Conservation (phyloP, 2,113 vertebrate species). For the Psittacara wagleri region DNA sequence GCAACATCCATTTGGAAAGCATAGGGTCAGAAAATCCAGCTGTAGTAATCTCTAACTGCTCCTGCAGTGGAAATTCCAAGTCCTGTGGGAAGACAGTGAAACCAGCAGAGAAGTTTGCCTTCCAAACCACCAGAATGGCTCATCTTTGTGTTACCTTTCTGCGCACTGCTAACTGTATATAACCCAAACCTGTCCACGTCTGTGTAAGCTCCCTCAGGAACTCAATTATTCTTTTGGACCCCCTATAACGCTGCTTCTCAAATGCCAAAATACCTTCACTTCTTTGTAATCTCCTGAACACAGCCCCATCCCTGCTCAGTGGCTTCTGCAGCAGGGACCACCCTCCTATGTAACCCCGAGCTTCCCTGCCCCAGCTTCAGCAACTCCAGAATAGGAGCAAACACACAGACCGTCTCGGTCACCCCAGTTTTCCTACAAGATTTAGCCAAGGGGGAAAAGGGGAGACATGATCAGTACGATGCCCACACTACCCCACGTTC, state of each 20-base stretch:
- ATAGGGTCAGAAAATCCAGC: background rate
- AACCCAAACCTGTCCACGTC: background rate
- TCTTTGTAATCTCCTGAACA: background rate
- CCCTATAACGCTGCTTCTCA: background rate
- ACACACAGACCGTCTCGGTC: background rate
- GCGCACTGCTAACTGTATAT: background rate
- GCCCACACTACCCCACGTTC: fast-evolving
- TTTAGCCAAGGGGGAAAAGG: background rate
- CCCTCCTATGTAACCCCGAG: fast-evolving
- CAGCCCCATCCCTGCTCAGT: background rate
- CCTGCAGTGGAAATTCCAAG: background rate
- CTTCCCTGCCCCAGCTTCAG: background rate
- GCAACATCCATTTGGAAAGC: background rate
- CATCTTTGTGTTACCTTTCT: background rate
- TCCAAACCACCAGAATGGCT: background rate
- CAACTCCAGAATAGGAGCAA: background rate
- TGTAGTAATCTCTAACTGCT: background rate
- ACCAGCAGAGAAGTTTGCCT: background rate
- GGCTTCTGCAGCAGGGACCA: background rate
- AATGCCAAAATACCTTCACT: background rate
- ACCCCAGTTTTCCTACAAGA: background rate
- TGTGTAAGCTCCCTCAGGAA: background rate
- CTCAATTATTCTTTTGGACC: background rate
- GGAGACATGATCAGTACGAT: background rate
- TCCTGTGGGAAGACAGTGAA: background rate